These are phyloP conservation scores for Pteruthius melanotis DNA, from an alignment of 2,113 vertebrate species.

Conservation along the genomic window DNA sequence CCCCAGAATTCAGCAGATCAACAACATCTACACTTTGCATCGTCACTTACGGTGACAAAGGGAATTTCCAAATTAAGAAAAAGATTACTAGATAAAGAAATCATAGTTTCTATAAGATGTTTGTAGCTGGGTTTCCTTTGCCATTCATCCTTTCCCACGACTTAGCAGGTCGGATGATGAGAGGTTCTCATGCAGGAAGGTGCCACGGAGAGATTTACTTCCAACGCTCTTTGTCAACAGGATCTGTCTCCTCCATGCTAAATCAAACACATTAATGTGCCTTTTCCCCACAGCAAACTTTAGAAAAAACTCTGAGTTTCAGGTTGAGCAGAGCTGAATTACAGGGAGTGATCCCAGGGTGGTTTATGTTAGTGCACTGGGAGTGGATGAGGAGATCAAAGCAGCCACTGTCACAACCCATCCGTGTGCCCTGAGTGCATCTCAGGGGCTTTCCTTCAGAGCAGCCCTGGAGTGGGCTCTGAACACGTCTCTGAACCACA, in stretches of 20 bases:
- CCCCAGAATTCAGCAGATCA: not conserved
- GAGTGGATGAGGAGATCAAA: not conserved
- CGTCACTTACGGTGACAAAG: not conserved
- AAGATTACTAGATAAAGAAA: not conserved
- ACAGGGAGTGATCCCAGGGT: not conserved
- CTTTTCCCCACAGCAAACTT: not conserved
- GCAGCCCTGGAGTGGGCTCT: not conserved
- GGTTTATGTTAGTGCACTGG: not conserved
- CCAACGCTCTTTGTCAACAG: not conserved
- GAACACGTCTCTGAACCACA: not conserved
- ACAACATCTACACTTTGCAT: not conserved
- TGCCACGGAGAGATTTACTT: not conserved
- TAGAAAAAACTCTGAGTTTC: not conserved
- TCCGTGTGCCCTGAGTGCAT: not conserved
- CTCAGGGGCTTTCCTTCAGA: not conserved
- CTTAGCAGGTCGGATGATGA: not conserved
- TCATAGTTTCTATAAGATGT: not conserved
- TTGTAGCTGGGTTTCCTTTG: not conserved
- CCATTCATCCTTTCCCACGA: not conserved
- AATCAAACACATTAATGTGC: not conserved
- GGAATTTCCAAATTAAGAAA: not conserved
- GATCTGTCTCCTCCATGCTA: not conserved
- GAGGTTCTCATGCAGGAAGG: not conserved
- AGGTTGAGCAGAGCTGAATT: not conserved
- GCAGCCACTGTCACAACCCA: not conserved